Evolutionary conservation across 2,113 vertebrate species (phyloP), one percentile per base, ranked within the genome.

Genomic region (Hemichromis elongatus): DNA sequence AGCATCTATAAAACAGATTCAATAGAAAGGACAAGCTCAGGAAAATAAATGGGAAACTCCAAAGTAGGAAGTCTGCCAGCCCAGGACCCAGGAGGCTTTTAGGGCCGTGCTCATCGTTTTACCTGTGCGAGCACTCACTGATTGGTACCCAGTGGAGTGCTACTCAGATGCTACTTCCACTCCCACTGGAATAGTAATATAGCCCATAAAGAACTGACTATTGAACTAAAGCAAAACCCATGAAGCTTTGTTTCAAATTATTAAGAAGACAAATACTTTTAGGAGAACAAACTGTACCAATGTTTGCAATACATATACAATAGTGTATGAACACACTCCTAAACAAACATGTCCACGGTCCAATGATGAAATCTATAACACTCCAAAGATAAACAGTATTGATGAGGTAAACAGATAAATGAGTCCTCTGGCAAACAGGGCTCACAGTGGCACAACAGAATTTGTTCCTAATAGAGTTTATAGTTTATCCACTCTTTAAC

Each of bases 361-460:
- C 52, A 83, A 47, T 86, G 77, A 87, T 53, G 56, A 88, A 89
- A 90, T 50, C 73, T 54, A 47, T 40, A 79, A 77, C 13, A 12
- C 54, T 68, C 47, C 52, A 37, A 85, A 85, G 56, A 77, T 82
- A 33, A 75, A 52, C 9, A 26, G 63, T 80, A 90, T 83, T 80
- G 90, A 89, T 77, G 52, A 83, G 53, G 63, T 77, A 85, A 87
- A 90, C 57, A 63, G 82, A 84, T 77, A 88, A 18, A 84, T 81
- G 73, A 79, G 53, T 81, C 80, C 66, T 83, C 59, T 37, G 30
- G 53, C n/a, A 86, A 82, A 81, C 6, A 63, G 77, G 4, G 28
- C n/a, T 84, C 35, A 73, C 19, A 19, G 40, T 35, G 21, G 70
- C 70, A 87, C 59, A 66, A 88, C 24, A 79, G 5, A 81, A 6